A percentile compares a stretch with the other conserved stretches of the same genome.
Evolutionary conservation across 2,888 invertebrate species (phyloP).

Genomic region (Erebia palarica): DNA sequence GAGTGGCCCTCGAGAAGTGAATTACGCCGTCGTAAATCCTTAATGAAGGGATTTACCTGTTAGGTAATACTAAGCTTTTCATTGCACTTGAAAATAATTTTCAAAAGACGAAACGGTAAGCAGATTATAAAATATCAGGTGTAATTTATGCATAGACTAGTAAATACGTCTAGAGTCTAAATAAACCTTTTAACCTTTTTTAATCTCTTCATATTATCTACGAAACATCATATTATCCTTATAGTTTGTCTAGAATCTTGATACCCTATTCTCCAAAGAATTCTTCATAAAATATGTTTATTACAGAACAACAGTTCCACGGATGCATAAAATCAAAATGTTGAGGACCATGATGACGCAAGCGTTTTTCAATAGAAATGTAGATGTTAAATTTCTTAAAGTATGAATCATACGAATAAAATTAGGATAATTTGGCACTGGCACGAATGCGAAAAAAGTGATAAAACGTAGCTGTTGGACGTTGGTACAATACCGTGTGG

Average conservation of each 20-base stretch:
- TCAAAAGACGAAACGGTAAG: conserved; percentile 2
- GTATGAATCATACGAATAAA: not conserved
- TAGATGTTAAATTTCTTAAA: not conserved
- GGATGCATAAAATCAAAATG: not conserved
- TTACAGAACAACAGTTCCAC: not conserved
- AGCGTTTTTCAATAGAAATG: not conserved
- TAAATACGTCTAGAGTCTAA: not conserved
- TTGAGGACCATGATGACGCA: not conserved
- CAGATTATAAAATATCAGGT: conserved; percentile 2
- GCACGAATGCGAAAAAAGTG: not conserved
- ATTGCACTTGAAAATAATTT: conserved; percentile 3
- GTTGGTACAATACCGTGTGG: too few species aligned
- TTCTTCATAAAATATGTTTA: too few species aligned
- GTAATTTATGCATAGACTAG: conserved; percentile 1
- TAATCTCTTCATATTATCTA: not conserved
- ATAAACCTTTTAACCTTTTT: not conserved
- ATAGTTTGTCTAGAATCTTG: too few species aligned
- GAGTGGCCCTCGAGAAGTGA: conserved; percentile 16
- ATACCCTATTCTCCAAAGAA: too few species aligned
- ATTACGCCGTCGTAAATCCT: conserved; percentile 16
- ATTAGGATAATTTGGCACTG: not conserved
- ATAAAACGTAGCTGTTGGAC: too few species aligned
- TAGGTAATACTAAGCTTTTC: not conserved
- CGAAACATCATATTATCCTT: too few species aligned
- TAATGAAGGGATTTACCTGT: conserved; percentile 18